Base-by-base conservation (phyloP, 2,888 invertebrate genomes). In the Mycogona germanica region DNA sequence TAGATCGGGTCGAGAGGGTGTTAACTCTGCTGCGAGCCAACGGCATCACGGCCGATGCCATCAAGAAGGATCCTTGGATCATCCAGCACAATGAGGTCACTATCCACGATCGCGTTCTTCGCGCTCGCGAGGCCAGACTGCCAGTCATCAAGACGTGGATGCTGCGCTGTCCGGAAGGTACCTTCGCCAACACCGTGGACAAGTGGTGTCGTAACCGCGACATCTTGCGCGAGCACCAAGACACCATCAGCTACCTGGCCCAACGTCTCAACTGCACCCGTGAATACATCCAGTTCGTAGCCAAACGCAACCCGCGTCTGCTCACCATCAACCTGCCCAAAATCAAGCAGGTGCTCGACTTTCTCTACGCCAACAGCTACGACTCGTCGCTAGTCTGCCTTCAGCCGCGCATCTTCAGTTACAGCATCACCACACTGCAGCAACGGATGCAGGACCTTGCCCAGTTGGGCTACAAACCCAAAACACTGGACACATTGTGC, bases 141-240 rank as follows among this genome's bases (percentile, higher is more conserved):
- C 14, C 19, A 21, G 23, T 28, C 1, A 23, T 50, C 7, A 37
- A 40, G n/a, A 40, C 50, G 21, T 50, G 50, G 50, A 50, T 50
- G 50, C 26, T 50, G 5, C 19, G 40, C n/a, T 50, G 50, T 38
- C 23, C 50, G 7, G 50, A 50, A 50, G 28, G 7, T 5, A 25
- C n/a, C 26, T 38, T 50, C 19, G 37, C 6, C 19, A 50, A 6
- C 2, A 6, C 19, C 5, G 2, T 50, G 9, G 14, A 40, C 3
- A 3, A 25, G 7, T 17, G 12, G 38, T 14, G 4, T 3, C 9
- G 17, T 6, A 17, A 21, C 7, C 37, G 26, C 25, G 21, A 17
- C 2, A 40, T 50, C 6, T 23, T 50, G 26, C 38, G 50, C 14
- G 38, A 50, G 7, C 50, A 50, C n/a, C 25, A 40, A 38, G 40